Percentiles rank a stretch among this genome's conserved stretches.
These are phyloP conservation scores for Cheilosia pagana DNA, from an alignment of 2,888 invertebrate species.

Conservation along the genomic window DNA sequence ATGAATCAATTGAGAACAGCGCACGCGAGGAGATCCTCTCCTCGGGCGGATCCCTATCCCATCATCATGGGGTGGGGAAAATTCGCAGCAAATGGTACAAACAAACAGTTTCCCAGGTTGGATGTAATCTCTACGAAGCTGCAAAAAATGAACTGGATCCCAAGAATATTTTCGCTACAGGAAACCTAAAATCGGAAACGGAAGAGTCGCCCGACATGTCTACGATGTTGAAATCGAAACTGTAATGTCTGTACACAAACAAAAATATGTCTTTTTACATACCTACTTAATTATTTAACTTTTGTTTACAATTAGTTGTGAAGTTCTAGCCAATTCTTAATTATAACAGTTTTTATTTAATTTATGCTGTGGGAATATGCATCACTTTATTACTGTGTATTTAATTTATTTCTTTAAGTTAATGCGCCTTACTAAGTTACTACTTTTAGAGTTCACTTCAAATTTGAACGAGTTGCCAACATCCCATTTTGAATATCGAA, in stretches of 20 bases:
- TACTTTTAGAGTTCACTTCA: too few species aligned
- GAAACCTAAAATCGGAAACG: constrained; percentile 86
- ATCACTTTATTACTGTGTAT: constrained; percentile 25
- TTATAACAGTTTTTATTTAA: constrained; percentile 15
- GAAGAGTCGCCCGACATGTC: neutral
- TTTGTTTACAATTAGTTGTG: constrained; percentile 19
- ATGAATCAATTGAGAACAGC: constrained; percentile 93
- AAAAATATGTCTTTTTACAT: constrained; percentile 17
- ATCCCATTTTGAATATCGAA: too few species aligned
- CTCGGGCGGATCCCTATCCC: constrained; percentile 92
- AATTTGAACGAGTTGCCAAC: too few species aligned
- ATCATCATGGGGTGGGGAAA: constrained; percentile 99
- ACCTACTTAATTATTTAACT: constrained; percentile 12
- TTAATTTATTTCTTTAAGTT: constrained; percentile 13
- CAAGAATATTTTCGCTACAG: constrained; percentile 95
- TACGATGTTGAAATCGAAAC: constrained; percentile 31
- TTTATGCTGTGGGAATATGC: constrained; percentile 24
- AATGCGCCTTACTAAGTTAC: neutral
- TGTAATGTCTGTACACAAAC: constrained; percentile 45
- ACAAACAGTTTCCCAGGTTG: constrained; percentile 92
- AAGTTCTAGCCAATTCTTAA: constrained; percentile 17
- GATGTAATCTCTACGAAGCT: constrained; percentile 90
- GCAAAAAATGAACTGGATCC: constrained; percentile 96
- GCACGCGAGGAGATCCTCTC: constrained; percentile 97
- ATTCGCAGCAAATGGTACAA: constrained; percentile 94